Percentiles rank a stretch among this genome's conserved stretches.
phyloP scores from a whole-genome alignment of 2,113 vertebrate genomes.

The Istiophorus platypterus region DNA sequence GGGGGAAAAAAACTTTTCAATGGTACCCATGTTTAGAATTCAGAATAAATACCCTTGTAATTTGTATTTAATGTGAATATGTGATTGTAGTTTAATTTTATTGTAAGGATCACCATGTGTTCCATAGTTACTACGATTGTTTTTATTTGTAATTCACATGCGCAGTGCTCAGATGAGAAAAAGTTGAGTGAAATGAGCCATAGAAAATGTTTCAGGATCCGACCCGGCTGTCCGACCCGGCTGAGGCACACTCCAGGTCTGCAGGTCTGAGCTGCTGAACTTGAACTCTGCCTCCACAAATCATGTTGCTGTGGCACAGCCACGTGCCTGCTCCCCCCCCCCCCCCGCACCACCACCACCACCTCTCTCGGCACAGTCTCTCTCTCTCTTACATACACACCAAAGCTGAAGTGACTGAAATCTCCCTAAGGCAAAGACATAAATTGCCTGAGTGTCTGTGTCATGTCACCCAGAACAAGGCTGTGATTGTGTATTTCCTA shows the following conservation, averaged over 20 bases:
- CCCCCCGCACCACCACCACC: neutral
- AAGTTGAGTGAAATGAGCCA: slow-evolving; percentile 14
- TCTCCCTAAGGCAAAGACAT: slow-evolving; percentile 56
- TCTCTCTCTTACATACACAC: slow-evolving; percentile 11
- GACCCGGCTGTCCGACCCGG: slow-evolving; percentile 16
- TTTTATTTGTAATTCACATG: slow-evolving; percentile 9
- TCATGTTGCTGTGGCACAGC: slow-evolving; percentile 33
- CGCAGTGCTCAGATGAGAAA: neutral
- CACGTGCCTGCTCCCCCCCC: slow-evolving; percentile 6
- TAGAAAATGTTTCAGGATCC: slow-evolving; percentile 3
- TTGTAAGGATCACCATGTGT: slow-evolving; percentile 26
- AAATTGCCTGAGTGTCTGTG: slow-evolving; percentile 57
- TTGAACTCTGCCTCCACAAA: slow-evolving; percentile 58
- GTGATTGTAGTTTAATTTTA: slow-evolving; percentile 3
- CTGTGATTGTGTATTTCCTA: slow-evolving; percentile 74
- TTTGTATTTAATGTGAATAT: slow-evolving; percentile 3
- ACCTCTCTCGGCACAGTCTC: slow-evolving; percentile 19
- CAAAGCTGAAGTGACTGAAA: slow-evolving; percentile 31
- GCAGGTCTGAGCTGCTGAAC: slow-evolving; percentile 50
- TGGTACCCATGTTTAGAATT: slow-evolving; percentile 19
- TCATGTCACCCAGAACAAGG: slow-evolving; percentile 69
- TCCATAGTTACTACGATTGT: slow-evolving; percentile 11
- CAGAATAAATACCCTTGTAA: slow-evolving; percentile 14
- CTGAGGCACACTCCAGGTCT: slow-evolving; percentile 36
- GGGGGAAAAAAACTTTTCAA: neutral